These are phyloP conservation scores for Lacanobia oleracea DNA, from an alignment of 2,888 invertebrate genomes.

Conservation along the genomic window DNA sequence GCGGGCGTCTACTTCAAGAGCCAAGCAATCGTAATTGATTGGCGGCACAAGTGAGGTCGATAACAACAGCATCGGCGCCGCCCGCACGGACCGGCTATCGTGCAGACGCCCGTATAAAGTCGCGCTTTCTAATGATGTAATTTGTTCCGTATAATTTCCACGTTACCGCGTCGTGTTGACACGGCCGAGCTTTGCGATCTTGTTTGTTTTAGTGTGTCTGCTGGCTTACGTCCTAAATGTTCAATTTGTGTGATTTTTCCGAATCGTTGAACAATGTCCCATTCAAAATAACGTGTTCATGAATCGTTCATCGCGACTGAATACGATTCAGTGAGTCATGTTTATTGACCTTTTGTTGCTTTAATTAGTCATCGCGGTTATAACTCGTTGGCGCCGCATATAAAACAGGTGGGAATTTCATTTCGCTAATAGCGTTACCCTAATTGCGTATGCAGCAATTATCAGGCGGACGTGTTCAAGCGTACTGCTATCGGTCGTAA, in stretches of 20 bases:
- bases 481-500: slow-evolving; percentile 76
- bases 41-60: slow-evolving; percentile 35
- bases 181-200: slow-evolving; percentile 63
- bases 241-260: slow-evolving; percentile 70
- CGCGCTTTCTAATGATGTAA: slow-evolving; percentile 82
- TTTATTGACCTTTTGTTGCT: slow-evolving; percentile 82
- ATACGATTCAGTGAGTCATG: slow-evolving; percentile 77
- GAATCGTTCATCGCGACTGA: slow-evolving; percentile 73
- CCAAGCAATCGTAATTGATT: slow-evolving; percentile 45
- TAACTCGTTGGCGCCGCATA: slow-evolving; percentile 60
- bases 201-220: slow-evolving; percentile 72
- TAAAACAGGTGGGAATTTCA: slow-evolving; percentile 66
- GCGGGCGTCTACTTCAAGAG: slow-evolving; percentile 25
- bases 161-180: slow-evolving; percentile 78
- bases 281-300: slow-evolving; percentile 71
- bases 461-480: slow-evolving; percentile 79
- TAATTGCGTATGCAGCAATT: slow-evolving; percentile 84
- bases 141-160: slow-evolving; percentile 84
- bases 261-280: slow-evolving; percentile 69
- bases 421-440: slow-evolving; percentile 77
- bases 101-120: slow-evolving; percentile 74
- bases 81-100: slow-evolving; percentile 55
- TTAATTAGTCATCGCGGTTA: slow-evolving; percentile 78
- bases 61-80: slow-evolving; percentile 45
- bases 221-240: slow-evolving; percentile 64